A percentile compares a stretch with the other conserved stretches of the same genome.
phyloP scores from a whole-genome alignment of 1,140 invertebrate species.

The Drosophila jambulina region DNA sequence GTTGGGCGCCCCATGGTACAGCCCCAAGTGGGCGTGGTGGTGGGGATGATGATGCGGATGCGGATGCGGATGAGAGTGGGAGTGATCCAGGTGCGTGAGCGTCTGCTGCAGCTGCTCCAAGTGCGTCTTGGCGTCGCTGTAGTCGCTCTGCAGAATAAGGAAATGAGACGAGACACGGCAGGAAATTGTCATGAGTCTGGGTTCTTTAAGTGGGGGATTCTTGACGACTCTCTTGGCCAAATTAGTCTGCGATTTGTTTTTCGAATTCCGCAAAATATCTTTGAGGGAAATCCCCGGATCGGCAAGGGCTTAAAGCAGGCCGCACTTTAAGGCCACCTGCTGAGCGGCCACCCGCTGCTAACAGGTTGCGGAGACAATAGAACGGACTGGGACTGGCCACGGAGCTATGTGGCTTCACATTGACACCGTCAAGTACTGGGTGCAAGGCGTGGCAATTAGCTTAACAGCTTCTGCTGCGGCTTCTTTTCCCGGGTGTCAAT shows the following conservation, averaged over 20 bases:
- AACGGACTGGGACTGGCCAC: conserved; percentile 23
- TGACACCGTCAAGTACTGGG: conserved; percentile 68
- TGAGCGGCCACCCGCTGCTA: conserved; percentile 59
- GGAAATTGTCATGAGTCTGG: conserved; percentile 77
- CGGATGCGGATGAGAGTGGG: conserved; percentile 28
- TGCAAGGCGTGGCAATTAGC: conserved; percentile 77
- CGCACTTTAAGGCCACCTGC: conserved; percentile 74
- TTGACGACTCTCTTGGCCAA: conserved; percentile 56
- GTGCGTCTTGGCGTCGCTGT: conserved; percentile 71
- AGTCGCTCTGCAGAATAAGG: conserved; percentile 73
- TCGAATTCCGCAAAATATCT: conserved; percentile 12
- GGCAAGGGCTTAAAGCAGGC: conserved; percentile 33
- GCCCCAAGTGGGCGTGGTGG: conserved; percentile 52
- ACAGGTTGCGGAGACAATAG: conserved; percentile 61
- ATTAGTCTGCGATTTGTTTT: conserved; percentile 63
- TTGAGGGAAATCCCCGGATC: not conserved
- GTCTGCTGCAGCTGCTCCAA: conserved; percentile 77
- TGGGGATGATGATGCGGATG: conserved; percentile 38
- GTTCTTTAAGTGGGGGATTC: conserved; percentile 30
- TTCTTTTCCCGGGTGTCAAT: conserved; percentile 62
- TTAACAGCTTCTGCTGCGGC: conserved; percentile 74
- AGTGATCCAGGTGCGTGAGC: conserved; percentile 67
- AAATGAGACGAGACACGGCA: conserved; percentile 78
- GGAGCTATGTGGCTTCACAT: conserved; percentile 49
- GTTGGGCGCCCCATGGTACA: conserved; percentile 67